phyloP scores from a whole-genome alignment of 2,888 invertebrate genomes.

The Kuschelorhynchus macadamiae region DNA sequence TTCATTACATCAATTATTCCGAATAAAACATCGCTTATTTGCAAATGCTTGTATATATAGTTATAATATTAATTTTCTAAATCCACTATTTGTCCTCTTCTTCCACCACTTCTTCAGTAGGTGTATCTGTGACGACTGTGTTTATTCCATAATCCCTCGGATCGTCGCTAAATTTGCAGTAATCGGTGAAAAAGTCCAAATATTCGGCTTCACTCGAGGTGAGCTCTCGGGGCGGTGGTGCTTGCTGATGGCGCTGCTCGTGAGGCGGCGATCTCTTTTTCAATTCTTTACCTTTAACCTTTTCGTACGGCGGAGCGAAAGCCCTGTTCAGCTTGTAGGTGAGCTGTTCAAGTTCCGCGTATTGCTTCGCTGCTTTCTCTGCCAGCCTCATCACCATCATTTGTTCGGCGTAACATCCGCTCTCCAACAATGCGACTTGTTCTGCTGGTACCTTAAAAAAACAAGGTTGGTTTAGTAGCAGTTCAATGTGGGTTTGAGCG shows the following conservation, averaged over 20 bases:
- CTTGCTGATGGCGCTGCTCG: conserved; percentile 53
- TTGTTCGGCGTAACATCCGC: conserved; percentile 71
- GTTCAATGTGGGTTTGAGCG: no score
- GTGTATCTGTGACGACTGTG: conserved; percentile 17
- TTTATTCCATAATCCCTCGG: conserved; percentile 58
- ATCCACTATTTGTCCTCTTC: background rate
- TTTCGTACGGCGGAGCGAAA: conserved; percentile 63
- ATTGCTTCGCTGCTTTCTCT: conserved; percentile 73
- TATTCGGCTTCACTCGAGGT: conserved; percentile 61
- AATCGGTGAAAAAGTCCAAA: conserved; percentile 63
- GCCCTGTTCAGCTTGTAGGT: conserved; percentile 69
- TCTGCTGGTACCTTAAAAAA: conserved; percentile 71
- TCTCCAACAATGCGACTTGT: conserved; percentile 71
- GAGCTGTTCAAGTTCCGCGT: conserved; percentile 70
- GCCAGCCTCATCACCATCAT: conserved; percentile 71
- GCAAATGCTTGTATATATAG: no score
- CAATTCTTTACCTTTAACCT: conserved; percentile 54
- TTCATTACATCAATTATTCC: no score
- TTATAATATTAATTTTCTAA: no score
- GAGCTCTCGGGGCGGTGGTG: conserved; percentile 57
- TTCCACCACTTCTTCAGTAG: background rate
- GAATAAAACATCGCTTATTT: no score
- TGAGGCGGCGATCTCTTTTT: conserved; percentile 62
- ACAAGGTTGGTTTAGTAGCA: no score
- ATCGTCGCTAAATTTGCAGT: conserved; percentile 59